phyloP scores from a whole-genome alignment of 2,797 vertebrate genomes.

The Semaprochilodus insignis region DNA sequence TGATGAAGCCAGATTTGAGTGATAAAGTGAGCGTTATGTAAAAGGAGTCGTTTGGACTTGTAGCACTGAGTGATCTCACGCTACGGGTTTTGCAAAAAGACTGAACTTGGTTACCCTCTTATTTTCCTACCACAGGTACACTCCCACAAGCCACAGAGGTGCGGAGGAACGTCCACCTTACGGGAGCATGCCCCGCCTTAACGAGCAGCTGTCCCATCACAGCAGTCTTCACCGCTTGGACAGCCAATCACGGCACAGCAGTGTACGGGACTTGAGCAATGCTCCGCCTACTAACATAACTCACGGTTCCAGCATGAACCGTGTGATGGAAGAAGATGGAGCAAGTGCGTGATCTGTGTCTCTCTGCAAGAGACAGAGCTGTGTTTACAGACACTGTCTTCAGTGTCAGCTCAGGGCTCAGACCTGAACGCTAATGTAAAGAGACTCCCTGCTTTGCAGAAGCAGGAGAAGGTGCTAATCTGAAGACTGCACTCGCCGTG shows the following conservation, averaged over 20 bases:
- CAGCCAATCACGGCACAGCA: slow-evolving; percentile 85
- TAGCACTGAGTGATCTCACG: neutral
- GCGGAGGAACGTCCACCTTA: slow-evolving; percentile 87
- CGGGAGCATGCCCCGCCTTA: slow-evolving; percentile 88
- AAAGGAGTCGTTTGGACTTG: slow-evolving; percentile 58
- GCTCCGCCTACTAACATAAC: slow-evolving; percentile 82
- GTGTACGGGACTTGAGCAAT: slow-evolving; percentile 81
- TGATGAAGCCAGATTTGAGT: neutral
- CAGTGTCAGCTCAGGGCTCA: neutral
- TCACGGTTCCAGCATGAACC: slow-evolving; percentile 87
- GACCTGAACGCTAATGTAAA: neutral
- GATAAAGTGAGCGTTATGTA: neutral
- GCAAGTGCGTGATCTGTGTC: slow-evolving; percentile 82
- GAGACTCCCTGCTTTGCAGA: slow-evolving; percentile 5
- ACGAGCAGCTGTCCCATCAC: slow-evolving; percentile 87
- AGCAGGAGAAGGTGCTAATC: slow-evolving; percentile 17
- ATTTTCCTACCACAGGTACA: slow-evolving; percentile 74
- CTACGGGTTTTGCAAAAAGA: slow-evolving; percentile 31
- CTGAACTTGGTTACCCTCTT: slow-evolving; percentile 30
- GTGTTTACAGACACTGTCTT: neutral
- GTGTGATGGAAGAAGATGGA: slow-evolving; percentile 85
- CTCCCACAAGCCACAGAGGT: slow-evolving; percentile 86
- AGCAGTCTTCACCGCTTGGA: slow-evolving; percentile 91
- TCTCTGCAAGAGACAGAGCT: neutral
- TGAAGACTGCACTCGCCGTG: slow-evolving; percentile 49